Conservation (phyloP, 2,888 invertebrate species). For the Pherbina coryleti region DNA sequence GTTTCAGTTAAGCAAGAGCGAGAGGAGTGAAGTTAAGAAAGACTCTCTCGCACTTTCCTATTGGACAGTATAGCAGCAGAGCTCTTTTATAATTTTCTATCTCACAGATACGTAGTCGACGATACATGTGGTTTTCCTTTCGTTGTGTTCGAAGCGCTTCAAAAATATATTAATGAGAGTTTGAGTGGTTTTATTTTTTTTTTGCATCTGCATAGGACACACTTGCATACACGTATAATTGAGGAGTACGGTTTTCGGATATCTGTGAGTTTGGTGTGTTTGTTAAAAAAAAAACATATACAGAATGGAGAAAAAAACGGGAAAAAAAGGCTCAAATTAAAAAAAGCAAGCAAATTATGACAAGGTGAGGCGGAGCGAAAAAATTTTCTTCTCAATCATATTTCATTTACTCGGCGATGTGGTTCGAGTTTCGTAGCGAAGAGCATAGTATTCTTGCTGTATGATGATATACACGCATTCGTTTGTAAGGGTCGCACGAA, state of each 20-base stretch:
- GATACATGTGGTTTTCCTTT: not conserved
- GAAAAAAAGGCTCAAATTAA: slow-evolving; percentile 41
- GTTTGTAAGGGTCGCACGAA: too few relatives aligned
- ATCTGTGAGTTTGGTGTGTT: slow-evolving; percentile 24
- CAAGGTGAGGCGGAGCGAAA: slow-evolving; percentile 70
- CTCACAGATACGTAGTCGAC: not conserved
- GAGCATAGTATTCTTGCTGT: not conserved
- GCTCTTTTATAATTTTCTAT: not conserved
- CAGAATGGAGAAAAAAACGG: slow-evolving; percentile 11
- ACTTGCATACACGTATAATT: too few relatives aligned
- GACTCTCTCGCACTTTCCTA: slow-evolving; percentile 15
- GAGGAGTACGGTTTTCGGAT: not conserved
- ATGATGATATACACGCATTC: too few relatives aligned
- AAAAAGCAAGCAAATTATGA: slow-evolving; percentile 63
- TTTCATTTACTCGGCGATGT: slow-evolving; percentile 31
- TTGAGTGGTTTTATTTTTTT: slow-evolving; percentile 9
- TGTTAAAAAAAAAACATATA: slow-evolving; percentile 24
- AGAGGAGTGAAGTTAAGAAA: not conserved
- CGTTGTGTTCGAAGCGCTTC: not conserved
- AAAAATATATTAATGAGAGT: not conserved
- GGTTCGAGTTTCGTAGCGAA: not conserved
- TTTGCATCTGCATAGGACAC: not conserved
- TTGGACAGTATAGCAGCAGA: not conserved
- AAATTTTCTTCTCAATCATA: slow-evolving; percentile 47
- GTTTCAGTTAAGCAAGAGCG: not conserved